These are phyloP conservation scores for Callyntrura sp. DNA, from an alignment of 2,888 invertebrate species.

Conservation along the genomic window DNA sequence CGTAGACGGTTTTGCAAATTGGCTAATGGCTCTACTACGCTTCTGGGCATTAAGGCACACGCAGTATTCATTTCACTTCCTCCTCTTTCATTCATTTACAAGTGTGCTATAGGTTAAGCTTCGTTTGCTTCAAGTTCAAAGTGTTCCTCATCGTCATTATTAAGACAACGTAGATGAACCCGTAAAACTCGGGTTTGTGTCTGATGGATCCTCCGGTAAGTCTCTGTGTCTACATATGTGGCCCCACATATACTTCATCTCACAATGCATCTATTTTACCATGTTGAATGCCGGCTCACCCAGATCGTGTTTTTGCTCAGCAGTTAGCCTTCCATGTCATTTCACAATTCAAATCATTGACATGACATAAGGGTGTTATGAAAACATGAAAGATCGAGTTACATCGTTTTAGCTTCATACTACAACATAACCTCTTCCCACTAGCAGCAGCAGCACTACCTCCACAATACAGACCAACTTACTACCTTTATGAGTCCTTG, in stretches of 20 bases:
- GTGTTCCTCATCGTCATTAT: neutral
- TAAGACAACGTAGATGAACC: neutral
- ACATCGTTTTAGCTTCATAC: constrained; percentile 74
- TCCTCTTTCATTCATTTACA: constrained; percentile 40
- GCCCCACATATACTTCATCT: too few relatives aligned
- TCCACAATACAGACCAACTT: neutral
- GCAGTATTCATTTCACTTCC: constrained; percentile 57
- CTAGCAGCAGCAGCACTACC: neutral
- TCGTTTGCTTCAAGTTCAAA: constrained; percentile 17
- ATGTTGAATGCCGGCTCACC: constrained; percentile 37
- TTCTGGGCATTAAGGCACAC: constrained; percentile 29
- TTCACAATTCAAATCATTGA: constrained; percentile 70
- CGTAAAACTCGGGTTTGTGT: neutral
- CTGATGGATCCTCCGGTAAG: too few relatives aligned
- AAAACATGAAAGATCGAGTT: constrained; percentile 74
- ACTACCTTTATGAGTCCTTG: neutral
- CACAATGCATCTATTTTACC: too few relatives aligned
- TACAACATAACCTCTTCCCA: constrained; percentile 7
- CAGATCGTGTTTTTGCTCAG: constrained; percentile 63
- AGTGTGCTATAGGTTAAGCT: neutral
- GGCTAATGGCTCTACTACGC: constrained; percentile 55
- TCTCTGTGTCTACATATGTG: neutral
- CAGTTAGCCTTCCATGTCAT: constrained; percentile 72
- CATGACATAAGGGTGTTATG: constrained; percentile 77
- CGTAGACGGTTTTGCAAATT: constrained; percentile 70